Percentiles rank a stretch among this genome's conserved stretches.
Conservation (phyloP, 2,797 vertebrate genomes). For the Karalla daura region DNA sequence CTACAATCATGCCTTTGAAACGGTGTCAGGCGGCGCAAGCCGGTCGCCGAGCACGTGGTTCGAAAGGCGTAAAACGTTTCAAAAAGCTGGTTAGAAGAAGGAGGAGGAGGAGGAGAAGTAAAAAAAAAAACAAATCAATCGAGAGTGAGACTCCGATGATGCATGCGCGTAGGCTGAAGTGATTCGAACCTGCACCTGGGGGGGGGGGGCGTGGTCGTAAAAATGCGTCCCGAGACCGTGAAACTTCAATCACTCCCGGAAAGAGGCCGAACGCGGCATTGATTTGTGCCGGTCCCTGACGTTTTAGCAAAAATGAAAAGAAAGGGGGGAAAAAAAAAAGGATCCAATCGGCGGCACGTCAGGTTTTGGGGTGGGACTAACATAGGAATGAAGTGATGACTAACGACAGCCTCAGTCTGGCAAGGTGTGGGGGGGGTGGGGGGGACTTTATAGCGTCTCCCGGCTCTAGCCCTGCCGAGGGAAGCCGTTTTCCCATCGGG, state of each 20-base stretch:
- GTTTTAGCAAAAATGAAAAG: conserved; percentile 5
- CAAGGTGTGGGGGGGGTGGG: not conserved
- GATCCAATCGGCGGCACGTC: conserved; percentile 13
- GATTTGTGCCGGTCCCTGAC: conserved; percentile 5
- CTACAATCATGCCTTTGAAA: not conserved
- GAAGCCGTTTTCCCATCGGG: not conserved
- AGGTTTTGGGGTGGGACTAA: conserved; percentile 2
- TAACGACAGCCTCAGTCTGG: conserved; percentile 3
- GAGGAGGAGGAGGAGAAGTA: too few species aligned
- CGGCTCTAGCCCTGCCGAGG: not conserved
- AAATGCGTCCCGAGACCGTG: conserved; percentile 10
- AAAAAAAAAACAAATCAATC: not conserved
- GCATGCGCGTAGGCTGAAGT: not conserved
- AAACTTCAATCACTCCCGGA: conserved; percentile 10
- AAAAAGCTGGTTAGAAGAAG: not conserved
- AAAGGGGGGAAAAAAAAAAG: too few species aligned
- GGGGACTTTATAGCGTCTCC: not conserved
- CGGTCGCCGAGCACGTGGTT: not conserved
- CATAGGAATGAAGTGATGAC: conserved; percentile 26
- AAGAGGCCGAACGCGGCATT: conserved; percentile 6
- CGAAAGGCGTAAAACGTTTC: not conserved
- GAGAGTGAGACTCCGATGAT: not conserved
- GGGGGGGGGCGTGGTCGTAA: conserved; percentile 12
- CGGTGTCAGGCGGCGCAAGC: not conserved
- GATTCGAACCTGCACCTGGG: conserved; percentile 4